Base-by-base conservation (phyloP, 2,888 invertebrate genomes). In the Balanococcus diminutus region DNA sequence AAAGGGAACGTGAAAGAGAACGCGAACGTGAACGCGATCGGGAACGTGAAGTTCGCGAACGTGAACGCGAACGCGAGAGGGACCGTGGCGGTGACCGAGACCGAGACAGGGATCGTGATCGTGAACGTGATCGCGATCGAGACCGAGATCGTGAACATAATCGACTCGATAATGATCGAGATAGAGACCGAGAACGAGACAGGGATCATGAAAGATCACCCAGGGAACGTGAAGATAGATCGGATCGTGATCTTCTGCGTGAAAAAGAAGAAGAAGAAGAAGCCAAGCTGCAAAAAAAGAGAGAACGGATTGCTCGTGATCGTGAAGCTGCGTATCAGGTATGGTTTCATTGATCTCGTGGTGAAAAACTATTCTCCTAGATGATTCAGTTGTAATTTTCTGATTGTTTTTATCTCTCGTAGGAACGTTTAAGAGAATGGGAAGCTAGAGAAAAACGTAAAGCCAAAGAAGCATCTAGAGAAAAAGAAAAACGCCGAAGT, bases 301-400 rank as follows among this genome's bases (percentile, higher is more conserved):
- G 87, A 36, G 87, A 87, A 32, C 82, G 82, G 6, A 67, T 79
- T 90, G 95, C 98, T 0, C 91, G 97, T 14, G 98, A 98, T 90
- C 98, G 98, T 90, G 98, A 98, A 90, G 95, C 96, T 42, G 96
- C 96, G n/a, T 98, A 98, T 91, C 98, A 98, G 91, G 96, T 95
- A 91, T 91, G 72, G n/a, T n/a, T n/a, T n/a, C n/a, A n/a, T n/a
- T n/a, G n/a, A n/a, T n/a, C n/a, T n/a, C 22, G 25, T 25, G 3
- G 32, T n/a, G 79, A n/a, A 2, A 36, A 4, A 36, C 36, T 36
- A 36, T 36, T 36, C 8, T 36, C 8, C 36, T 36, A 8, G 36
- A n/a, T n/a, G n/a, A n/a, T n/a, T n/a, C n/a, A n/a, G n/a, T n/a
- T 28, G 67, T 67, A 67, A 67, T 28, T 6, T 75, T 75, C 4